Evolutionary conservation across 2,113 vertebrate genomes (phyloP).

Genomic region (Leptocoma aspasia): DNA sequence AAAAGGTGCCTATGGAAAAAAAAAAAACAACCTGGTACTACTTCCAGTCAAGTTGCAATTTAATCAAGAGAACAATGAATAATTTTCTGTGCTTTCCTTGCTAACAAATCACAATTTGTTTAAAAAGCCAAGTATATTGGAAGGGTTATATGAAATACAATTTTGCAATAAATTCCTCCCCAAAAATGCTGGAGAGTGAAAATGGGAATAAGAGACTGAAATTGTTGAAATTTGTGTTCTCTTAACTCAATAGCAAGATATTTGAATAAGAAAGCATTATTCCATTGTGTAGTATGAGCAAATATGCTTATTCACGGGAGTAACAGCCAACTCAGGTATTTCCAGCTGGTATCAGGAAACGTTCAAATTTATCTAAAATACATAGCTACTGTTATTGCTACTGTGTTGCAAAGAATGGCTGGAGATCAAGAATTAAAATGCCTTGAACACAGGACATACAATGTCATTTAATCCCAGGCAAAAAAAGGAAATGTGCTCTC

Average conservation of each 20-base stretch:
- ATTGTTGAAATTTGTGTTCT: background rate
- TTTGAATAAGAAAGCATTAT: background rate
- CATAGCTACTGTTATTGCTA: background rate
- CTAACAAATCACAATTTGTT: background rate
- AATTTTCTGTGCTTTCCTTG: background rate
- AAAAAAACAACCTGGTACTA: background rate
- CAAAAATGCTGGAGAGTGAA: background rate
- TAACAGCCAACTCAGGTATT: background rate
- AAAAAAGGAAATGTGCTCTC: background rate
- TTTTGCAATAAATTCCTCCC: background rate
- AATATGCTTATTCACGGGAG: background rate
- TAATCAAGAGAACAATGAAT: background rate
- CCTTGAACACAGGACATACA: background rate
- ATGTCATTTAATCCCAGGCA: background rate
- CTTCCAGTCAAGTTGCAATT: background rate
- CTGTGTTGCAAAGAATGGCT: background rate
- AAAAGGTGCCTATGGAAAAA: background rate
- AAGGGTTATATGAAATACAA: background rate
- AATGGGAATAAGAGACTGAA: background rate
- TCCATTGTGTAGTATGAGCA: background rate
- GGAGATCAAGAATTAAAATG: background rate
- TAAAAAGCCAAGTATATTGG: background rate
- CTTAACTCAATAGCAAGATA: background rate
- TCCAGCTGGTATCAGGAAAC: background rate
- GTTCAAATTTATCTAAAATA: conserved; percentile 14